Evolutionary conservation across 92 coral and sea anemone species (phyloP), one percentile per base, ranked within the genome.

Genomic region (Blastomussa wellsi): DNA sequence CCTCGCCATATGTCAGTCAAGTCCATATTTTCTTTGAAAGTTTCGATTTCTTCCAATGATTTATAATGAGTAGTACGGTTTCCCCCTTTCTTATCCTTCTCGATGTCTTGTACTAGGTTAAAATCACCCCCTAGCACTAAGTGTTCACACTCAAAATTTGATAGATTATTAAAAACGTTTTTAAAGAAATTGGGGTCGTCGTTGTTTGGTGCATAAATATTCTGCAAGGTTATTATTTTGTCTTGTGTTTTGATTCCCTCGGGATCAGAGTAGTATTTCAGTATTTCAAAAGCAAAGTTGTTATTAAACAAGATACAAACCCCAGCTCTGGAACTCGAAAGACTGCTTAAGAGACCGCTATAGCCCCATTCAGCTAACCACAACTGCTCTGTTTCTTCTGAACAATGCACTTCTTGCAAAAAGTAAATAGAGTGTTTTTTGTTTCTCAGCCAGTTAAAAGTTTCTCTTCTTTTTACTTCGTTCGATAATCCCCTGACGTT

Each of bases 351-450:
- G 37, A 73, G 44, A 35, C 71, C 80, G 26, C 70, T 83, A 37
- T 51, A 83, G 2, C 87, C 87, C 87, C 73, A 83, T 83, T 73
- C 80, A 57, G 76, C 69, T 83, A 67, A 77, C 87, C 87, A 73
- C 16, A 55, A 17, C 0, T 82, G 44, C 70, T 82, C 78, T 12
- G 29, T 82, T 48, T 48, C 52, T 79, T 79, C 55, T 7, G 29
- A 59, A 36, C 84, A 29, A 44, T 81, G 85, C 41, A 83, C 87
- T 78, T 83, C 87, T 83, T 83, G 80, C 41, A 83, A 36, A 38
- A 83, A 60, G 59, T 73, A 83, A 83, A 73, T 69, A 37, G 74
- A 83, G 44, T 55, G 38, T 12, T 38, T 73, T 83, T 83, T 74
- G 76, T 14, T 81, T 55, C 66, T 81, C 2, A 81, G 32, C 72